These are phyloP conservation scores for Hippocampus guttulatus DNA, from an alignment of 2,113 vertebrate species.

Conservation along the genomic window DNA sequence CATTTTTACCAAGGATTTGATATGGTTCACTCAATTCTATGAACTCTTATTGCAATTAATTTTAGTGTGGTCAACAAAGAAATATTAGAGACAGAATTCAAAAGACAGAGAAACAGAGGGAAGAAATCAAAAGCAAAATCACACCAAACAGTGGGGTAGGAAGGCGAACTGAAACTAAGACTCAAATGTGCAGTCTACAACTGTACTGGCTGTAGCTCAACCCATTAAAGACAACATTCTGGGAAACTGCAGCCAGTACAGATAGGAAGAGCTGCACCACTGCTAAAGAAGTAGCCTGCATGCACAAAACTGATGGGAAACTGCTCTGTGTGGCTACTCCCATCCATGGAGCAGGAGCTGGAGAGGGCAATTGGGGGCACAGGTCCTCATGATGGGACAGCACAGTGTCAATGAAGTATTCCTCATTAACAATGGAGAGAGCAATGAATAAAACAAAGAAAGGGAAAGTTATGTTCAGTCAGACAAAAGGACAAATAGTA, in stretches of 20 bases:
- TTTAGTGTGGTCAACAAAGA: conserved; percentile 14
- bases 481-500: conserved; percentile 40
- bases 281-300: conserved; percentile 74
- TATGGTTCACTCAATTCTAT: background rate
- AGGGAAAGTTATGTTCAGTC: conserved; percentile 64
- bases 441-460: conserved; percentile 36
- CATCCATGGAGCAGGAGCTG: conserved; percentile 81
- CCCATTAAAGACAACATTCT: conserved; percentile 8
- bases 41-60: background rate
- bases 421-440: conserved; percentile 45
- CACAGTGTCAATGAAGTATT: conserved; percentile 59
- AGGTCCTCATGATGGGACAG: conserved; percentile 70
- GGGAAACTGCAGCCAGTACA: conserved; percentile 67
- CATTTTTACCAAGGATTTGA: too few relatives aligned
- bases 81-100: conserved; percentile 4
- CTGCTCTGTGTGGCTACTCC: conserved; percentile 85
- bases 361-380: conserved; percentile 73
- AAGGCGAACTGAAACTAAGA: conserved; percentile 15
- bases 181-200: conserved; percentile 39
- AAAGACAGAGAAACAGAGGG: conserved; percentile 20
- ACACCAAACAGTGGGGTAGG: conserved; percentile 14
- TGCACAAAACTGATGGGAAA: conserved; percentile 99
- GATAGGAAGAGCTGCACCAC: conserved; percentile 39
- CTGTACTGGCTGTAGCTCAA: conserved; percentile 74
- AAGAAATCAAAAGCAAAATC: conserved; percentile 18